Conservation (phyloP, 2,113 vertebrate genomes). For the Meles meles region DNA sequence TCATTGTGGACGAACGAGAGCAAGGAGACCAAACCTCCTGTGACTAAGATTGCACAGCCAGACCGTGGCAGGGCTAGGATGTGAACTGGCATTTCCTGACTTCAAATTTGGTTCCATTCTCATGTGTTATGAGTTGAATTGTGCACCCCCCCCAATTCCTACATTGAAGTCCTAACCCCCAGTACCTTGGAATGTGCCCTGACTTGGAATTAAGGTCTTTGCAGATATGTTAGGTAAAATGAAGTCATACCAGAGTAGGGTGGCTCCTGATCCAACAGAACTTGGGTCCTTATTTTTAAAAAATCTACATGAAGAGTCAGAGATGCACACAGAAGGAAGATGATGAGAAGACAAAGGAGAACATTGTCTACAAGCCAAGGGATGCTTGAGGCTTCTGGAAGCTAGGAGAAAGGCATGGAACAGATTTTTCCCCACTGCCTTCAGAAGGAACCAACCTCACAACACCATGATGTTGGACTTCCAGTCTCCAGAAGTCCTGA, state of each 20-base stretch:
- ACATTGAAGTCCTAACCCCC: neutral
- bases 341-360: neutral
- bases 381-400: neutral
- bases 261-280: neutral
- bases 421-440: neutral
- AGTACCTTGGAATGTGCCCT: neutral
- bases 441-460: neutral
- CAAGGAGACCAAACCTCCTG: neutral
- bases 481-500: neutral
- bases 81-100: neutral
- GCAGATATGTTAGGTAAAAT: neutral
- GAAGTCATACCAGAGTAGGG: neutral
- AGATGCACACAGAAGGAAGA: neutral
- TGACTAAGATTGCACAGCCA: neutral
- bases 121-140: neutral
- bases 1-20: neutral
- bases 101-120: neutral
- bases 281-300: neutral
- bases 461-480: neutral
- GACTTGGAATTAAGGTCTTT: neutral
- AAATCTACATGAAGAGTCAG: neutral
- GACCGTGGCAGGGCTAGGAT: neutral
- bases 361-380: neutral
- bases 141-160: neutral
- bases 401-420: neutral